Conservation (phyloP, 2,113 vertebrate species). For the Nycticryphes semicollaris region DNA sequence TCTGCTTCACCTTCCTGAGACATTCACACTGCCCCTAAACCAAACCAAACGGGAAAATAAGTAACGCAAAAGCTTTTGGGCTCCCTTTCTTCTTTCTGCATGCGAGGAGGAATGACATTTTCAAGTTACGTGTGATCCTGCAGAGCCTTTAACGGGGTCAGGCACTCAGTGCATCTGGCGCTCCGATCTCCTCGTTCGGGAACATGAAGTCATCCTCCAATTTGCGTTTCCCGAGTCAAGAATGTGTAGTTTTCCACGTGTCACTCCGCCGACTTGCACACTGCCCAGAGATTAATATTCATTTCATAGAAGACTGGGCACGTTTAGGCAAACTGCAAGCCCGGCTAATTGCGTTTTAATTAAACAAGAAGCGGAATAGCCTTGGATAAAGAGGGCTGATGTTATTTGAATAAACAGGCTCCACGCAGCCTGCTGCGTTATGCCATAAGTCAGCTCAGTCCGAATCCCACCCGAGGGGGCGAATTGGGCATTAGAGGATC, state of each 20-base stretch:
- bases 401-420: not conserved
- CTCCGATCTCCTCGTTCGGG: not conserved
- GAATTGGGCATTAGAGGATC: not conserved
- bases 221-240: conserved; percentile 7
- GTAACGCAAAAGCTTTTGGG: not conserved
- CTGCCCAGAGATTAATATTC: not conserved
- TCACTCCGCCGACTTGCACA: not conserved
- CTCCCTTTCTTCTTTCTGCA: not conserved
- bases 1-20: not conserved
- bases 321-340: not conserved
- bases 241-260: conserved; percentile 13
- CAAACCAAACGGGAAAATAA: not conserved
- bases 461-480: fast-evolving
- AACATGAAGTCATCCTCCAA: conserved; percentile 25
- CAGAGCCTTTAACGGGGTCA: not conserved
- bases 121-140: not conserved
- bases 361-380: not conserved
- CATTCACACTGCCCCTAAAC: not conserved
- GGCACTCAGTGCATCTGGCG: conserved; percentile 14
- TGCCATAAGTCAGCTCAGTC: not conserved
- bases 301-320: not conserved
- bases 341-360: not conserved
- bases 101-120: not conserved
- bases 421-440: fast-evolving
- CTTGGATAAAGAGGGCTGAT: not conserved